Evolutionary conservation across 2,113 vertebrate genomes (phyloP).

Genomic region (Salminus brasiliensis): DNA sequence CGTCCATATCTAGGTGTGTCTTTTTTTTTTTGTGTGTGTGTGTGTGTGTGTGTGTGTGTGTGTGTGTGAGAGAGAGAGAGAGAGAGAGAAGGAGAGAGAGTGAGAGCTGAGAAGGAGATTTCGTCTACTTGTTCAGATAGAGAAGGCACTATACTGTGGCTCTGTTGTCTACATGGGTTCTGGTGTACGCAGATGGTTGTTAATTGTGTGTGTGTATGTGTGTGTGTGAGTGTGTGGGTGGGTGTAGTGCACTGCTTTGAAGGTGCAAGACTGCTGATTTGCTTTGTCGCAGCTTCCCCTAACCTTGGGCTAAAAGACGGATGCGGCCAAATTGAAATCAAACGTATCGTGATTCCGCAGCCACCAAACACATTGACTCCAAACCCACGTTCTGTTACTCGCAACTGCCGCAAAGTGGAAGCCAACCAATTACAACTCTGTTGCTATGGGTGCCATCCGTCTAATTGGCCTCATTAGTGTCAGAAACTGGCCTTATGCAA

Average conservation of each 20-base stretch:
- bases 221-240: background rate
- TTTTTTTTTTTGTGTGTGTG: slow-evolving; percentile 5
- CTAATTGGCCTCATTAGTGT: slow-evolving; percentile 75
- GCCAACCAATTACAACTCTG: slow-evolving; percentile 69
- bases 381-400: slow-evolving; percentile 49
- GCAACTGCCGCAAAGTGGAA: slow-evolving; percentile 50
- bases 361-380: slow-evolving; percentile 27
- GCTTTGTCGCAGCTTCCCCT: slow-evolving; percentile 38
- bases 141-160: background rate
- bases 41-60: background rate
- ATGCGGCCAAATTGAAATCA: slow-evolving; percentile 14
- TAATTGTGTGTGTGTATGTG: slow-evolving; percentile 9
- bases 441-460: slow-evolving; percentile 70
- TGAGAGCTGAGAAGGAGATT: background rate
- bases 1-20: slow-evolving; percentile 45
- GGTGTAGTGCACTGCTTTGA: slow-evolving; percentile 34
- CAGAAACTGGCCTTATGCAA: slow-evolving; percentile 68
- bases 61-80: no score
- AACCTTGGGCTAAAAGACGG: slow-evolving; percentile 23
- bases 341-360: slow-evolving; percentile 13
- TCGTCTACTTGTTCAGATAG: background rate
- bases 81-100: no score
- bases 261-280: slow-evolving; percentile 34
- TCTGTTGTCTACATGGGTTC: slow-evolving; percentile 17
- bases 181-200: slow-evolving; percentile 14